These are phyloP conservation scores for Chaetodon trifascialis DNA, from an alignment of 2,113 vertebrate genomes.

Conservation along the genomic window DNA sequence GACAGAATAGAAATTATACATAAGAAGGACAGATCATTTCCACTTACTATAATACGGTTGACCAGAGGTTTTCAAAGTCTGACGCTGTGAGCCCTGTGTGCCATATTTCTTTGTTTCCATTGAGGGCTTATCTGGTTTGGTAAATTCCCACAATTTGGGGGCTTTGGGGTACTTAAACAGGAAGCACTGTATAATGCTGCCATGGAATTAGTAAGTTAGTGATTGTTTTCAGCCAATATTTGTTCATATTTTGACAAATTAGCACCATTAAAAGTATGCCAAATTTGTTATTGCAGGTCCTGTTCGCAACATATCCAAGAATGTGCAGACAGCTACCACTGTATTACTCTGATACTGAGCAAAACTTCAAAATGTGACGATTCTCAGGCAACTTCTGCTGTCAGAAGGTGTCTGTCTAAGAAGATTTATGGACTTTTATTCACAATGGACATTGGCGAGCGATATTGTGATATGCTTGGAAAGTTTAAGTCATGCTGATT, in stretches of 20 bases:
- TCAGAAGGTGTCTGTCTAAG: neutral
- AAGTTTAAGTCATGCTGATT: no score
- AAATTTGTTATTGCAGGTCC: neutral
- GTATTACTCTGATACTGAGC: neutral
- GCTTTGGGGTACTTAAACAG: neutral
- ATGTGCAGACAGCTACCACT: neutral
- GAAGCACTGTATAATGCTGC: no score
- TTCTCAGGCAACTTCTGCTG: neutral
- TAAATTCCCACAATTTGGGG: neutral
- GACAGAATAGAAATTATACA: neutral
- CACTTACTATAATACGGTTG: neutral
- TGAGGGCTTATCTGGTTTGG: neutral
- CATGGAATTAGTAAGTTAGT: no score
- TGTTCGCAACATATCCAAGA: neutral
- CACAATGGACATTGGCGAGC: no score
- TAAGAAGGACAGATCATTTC: neutral
- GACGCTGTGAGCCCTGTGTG: neutral
- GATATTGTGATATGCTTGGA: no score
- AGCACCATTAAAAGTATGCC: neutral
- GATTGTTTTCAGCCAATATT: no score
- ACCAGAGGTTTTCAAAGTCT: neutral
- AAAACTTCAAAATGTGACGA: neutral
- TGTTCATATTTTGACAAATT: neutral
- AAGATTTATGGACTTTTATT: neutral
- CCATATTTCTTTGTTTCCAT: neutral